Percentiles rank a stretch among this genome's conserved stretches.
Evolutionary conservation across 2,113 vertebrate genomes (phyloP).

Genomic region (Pygathrix nemaeus): DNA sequence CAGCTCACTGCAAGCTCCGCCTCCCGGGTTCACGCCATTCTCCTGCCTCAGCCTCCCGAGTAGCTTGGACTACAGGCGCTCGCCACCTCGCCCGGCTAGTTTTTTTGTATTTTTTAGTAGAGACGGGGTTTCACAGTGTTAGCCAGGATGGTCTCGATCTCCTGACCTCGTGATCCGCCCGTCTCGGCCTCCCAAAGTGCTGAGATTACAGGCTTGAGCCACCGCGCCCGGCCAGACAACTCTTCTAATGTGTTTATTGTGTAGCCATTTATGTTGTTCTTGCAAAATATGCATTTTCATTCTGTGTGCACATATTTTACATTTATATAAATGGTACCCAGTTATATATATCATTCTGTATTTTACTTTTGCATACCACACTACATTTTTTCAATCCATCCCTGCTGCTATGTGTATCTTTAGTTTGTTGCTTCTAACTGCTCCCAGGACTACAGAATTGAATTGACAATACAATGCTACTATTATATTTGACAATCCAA

Average conservation of each 20-base stretch:
- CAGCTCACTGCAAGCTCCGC: too few species aligned
- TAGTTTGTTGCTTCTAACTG: not conserved
- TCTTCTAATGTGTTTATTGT: not conserved
- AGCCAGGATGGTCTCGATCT: too few species aligned
- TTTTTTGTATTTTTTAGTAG: too few species aligned
- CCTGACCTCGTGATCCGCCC: too few species aligned
- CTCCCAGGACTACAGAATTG: not conserved
- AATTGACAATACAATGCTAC: not conserved
- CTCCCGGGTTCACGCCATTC: too few species aligned
- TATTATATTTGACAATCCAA: not conserved
- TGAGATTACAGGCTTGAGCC: too few species aligned
- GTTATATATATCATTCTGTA: not conserved
- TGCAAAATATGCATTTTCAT: constrained; percentile 1
- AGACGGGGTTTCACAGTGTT: too few species aligned
- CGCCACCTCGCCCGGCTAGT: too few species aligned
- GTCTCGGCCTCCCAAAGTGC: too few species aligned
- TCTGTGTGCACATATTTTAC: not conserved
- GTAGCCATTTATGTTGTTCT: not conserved
- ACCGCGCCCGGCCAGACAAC: not conserved
- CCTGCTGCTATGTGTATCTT: not conserved
- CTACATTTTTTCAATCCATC: not conserved
- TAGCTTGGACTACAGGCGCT: too few species aligned
- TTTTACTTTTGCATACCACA: not conserved
- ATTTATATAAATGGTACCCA: not conserved
- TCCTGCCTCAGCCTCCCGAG: too few species aligned